Evolutionary conservation across 2,888 invertebrate species (phyloP).

Genomic region (Synergus gifuensis): DNA sequence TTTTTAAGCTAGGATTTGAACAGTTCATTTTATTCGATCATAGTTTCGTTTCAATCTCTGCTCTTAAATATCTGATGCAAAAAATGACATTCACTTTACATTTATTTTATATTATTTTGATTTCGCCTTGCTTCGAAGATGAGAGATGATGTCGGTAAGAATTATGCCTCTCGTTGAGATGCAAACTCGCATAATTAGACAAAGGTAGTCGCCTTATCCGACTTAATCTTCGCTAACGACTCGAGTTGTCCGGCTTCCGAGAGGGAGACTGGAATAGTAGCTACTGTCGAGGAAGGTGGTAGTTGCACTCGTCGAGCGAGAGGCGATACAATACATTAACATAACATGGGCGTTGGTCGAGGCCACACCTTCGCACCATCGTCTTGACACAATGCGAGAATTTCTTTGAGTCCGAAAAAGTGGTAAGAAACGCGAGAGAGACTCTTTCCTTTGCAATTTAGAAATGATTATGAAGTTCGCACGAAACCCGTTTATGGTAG

Average conservation of each 20-base stretch:
- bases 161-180: background rate
- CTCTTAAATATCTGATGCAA: too few species aligned
- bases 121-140: background rate
- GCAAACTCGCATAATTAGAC: constrained; percentile 33
- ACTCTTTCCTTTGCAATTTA: background rate
- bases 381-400: constrained; percentile 58
- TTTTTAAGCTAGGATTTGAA: too few species aligned
- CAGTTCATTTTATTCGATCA: too few species aligned
- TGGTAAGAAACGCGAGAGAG: constrained; percentile 56
- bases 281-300: constrained; percentile 54
- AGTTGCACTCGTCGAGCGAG: constrained; percentile 47
- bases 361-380: constrained; percentile 62
- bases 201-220: constrained; percentile 62
- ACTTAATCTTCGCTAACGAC: constrained; percentile 66
- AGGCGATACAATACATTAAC: constrained; percentile 66
- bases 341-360: constrained; percentile 73
- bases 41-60: too few species aligned
- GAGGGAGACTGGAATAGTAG: constrained; percentile 47
- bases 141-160: background rate
- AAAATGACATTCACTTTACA: too few species aligned
- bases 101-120: background rate
- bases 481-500: background rate
- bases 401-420: constrained; percentile 65
- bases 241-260: constrained; percentile 48
- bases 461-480: background rate